phyloP scores from a whole-genome alignment of 1,140 invertebrate genomes.

The Glossosoma conforme region DNA sequence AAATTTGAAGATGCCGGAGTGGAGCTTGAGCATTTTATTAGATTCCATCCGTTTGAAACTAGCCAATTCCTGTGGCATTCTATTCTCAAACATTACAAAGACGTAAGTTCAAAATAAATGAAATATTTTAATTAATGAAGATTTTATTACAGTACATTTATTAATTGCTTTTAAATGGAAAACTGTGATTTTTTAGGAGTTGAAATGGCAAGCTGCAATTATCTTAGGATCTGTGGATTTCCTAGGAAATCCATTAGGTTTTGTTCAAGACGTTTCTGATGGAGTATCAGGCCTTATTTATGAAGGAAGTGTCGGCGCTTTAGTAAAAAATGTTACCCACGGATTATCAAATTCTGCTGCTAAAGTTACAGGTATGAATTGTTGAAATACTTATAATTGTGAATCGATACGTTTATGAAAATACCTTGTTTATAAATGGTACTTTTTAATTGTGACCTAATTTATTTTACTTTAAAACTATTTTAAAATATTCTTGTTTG shows the following conservation, averaged over 20 bases:
- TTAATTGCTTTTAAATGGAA: too few species aligned
- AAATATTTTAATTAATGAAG: too few species aligned
- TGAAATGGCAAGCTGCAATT: slow-evolving; percentile 91
- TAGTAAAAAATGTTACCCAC: slow-evolving; percentile 95
- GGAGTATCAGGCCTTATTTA: slow-evolving; percentile 88
- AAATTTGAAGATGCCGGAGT: slow-evolving; percentile 96
- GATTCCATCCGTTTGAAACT: slow-evolving; percentile 86
- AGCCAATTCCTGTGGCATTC: slow-evolving; percentile 71
- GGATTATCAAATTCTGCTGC: slow-evolving; percentile 95
- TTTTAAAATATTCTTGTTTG: not conserved
- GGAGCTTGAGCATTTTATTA: slow-evolving; percentile 80
- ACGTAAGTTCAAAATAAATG: too few species aligned
- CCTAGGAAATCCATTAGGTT: slow-evolving; percentile 92
- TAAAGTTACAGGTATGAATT: slow-evolving; percentile 66
- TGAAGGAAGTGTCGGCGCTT: slow-evolving; percentile 83
- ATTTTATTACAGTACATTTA: too few species aligned
- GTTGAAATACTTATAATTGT: not conserved
- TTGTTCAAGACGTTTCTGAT: slow-evolving; percentile 93
- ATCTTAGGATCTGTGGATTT: slow-evolving; percentile 97
- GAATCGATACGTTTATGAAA: too few species aligned
- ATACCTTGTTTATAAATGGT: not conserved
- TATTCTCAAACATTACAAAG: slow-evolving; percentile 76
- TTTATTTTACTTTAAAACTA: not conserved
- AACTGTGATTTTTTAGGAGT: slow-evolving; percentile 65
- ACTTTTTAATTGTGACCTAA: not conserved